Base-by-base conservation (phyloP, 2,113 vertebrate species). In the Paramormyrops kingsleyae region DNA sequence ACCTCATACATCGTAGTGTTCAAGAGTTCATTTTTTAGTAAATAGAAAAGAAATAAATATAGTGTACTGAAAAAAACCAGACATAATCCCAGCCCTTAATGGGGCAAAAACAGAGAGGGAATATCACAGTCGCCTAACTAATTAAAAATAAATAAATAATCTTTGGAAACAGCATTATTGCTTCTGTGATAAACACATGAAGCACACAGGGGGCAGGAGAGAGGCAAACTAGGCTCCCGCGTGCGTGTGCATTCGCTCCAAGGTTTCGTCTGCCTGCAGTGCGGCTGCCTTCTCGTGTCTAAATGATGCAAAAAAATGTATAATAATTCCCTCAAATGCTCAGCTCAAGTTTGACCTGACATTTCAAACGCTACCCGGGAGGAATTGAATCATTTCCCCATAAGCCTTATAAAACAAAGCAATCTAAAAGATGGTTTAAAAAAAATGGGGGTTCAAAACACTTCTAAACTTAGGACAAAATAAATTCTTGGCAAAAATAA, bases 151-250 rank as follows among this genome's bases (percentile, higher is more conserved):
- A 27, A 87, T 27, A 87, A 87, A 86, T 86, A 19, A 90, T 92
- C 93, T 94, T 93, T 92, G 92, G 91, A 92, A 91, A 83, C 77
- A 92, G 91, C 91, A 90, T 93, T 91, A 91, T 92, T 92, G 92
- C 92, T 92, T 90, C 87, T 87, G 80, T 88, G 87, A 84, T 17
- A 70, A 35, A 50, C 35, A 52, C 86, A 56, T 10, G 77, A 62
- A 53, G 49, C 74, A 42, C 74, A 80, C 39, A 74, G 35, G 74
- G 74, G 31, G 62, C 31, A 49, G 62, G 10, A 42, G 44, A 86
- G 52, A 27, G 50, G 31, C 46, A 56, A 27, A 52, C 85, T 12
- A 53, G 50, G 4, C 24, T n/a, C 21, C 24, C 7, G 1, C 19
- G 56, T 8, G 56, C 56, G 0, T 27, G 59, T 24, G 24, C n/a